Evolutionary conservation across 2,888 invertebrate species (phyloP).

Genomic region (Epinotia brunnichana): DNA sequence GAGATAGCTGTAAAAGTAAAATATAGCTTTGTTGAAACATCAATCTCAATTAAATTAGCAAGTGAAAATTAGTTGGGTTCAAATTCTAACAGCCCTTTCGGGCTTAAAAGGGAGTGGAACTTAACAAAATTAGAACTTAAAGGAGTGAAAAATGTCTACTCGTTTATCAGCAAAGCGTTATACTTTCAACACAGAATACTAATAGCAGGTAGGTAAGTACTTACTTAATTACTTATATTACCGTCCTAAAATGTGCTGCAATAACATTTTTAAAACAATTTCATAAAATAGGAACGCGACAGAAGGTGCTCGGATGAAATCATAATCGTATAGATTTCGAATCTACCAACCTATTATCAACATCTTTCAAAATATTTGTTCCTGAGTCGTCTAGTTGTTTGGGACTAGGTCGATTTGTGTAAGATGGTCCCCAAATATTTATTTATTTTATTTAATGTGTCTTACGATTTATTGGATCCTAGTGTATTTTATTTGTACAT

Average conservation of each 20-base stretch:
- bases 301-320: no score
- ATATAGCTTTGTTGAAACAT: slow-evolving; percentile 26
- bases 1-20: slow-evolving; percentile 36
- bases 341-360: background rate
- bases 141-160: slow-evolving; percentile 34
- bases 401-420: no score
- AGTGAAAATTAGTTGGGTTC: slow-evolving; percentile 34
- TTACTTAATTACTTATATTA: slow-evolving; percentile 15
- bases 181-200: slow-evolving; percentile 37
- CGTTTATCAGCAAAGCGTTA: slow-evolving; percentile 35
- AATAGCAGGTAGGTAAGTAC: slow-evolving; percentile 23
- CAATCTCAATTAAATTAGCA: slow-evolving; percentile 39
- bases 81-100: slow-evolving; percentile 38
- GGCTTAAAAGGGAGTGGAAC: slow-evolving; percentile 35
- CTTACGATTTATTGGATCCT: background rate
- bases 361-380: no score
- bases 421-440: no score
- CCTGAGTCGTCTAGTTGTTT: no score
- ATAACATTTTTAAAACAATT: slow-evolving; percentile 28
- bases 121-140: slow-evolving; percentile 39
- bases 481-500: no score
- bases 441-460: no score
- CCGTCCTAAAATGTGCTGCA: slow-evolving; percentile 4
- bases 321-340: background rate
- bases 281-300: background rate